Evolutionary conservation across 1,140 invertebrate species (phyloP).

Genomic region (Physella acuta): DNA sequence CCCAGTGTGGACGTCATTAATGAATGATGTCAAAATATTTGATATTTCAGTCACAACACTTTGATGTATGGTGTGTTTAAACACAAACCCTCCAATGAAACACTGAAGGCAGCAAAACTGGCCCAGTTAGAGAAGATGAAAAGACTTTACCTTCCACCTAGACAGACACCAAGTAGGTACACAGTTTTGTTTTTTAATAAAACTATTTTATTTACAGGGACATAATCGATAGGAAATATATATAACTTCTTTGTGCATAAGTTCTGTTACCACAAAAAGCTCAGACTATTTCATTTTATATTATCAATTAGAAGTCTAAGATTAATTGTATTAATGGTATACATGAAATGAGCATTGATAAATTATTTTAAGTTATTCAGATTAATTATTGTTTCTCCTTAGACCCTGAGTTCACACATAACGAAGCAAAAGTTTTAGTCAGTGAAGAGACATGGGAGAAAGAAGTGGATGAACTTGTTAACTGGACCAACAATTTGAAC

Average conservation of each 20-base stretch:
- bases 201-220: too few relatives aligned
- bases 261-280: too few relatives aligned
- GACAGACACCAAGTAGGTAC: constrained; percentile 41
- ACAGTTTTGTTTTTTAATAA: too few relatives aligned
- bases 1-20: too few relatives aligned
- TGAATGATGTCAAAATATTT: neutral
- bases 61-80: constrained; percentile 51
- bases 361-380: neutral
- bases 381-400: too few relatives aligned
- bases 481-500: constrained; percentile 51
- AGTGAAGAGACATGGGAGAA: constrained; percentile 44
- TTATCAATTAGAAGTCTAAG: too few relatives aligned
- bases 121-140: constrained; percentile 51
- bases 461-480: constrained; percentile 54
- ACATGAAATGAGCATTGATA: neutral
- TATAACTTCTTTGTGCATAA: too few relatives aligned
- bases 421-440: too few relatives aligned
- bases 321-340: too few relatives aligned
- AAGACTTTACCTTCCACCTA: constrained; percentile 53
- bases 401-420: too few relatives aligned
- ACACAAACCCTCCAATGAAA: constrained; percentile 35
- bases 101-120: constrained; percentile 47
- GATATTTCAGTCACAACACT: constrained; percentile 40
- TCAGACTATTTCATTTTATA: too few relatives aligned
- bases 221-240: too few relatives aligned